Percentiles rank a stretch among this genome's conserved stretches.
These are phyloP conservation scores for Pteronura brasiliensis DNA, from an alignment of 2,113 vertebrate species.

Conservation along the genomic window DNA sequence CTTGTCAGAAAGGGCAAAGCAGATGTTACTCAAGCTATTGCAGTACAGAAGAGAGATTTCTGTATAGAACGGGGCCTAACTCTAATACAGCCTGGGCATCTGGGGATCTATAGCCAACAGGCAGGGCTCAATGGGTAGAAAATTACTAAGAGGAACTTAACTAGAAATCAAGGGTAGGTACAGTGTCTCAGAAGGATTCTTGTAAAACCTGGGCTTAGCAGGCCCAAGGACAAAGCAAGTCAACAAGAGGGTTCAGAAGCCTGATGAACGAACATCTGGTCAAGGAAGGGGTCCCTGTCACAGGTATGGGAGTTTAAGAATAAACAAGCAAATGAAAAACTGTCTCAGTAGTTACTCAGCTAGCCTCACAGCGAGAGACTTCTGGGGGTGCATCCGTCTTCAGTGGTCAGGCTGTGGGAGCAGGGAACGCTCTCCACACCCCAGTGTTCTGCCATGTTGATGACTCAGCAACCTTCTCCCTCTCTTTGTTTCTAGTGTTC, in stretches of 20 bases:
- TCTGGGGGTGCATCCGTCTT: accelerated
- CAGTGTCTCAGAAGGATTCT: not conserved
- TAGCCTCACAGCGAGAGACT: not conserved
- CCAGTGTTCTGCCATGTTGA: too few species aligned
- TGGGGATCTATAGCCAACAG: not conserved
- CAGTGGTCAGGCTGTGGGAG: not conserved
- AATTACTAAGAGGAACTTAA: not conserved
- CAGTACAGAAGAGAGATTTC: not conserved
- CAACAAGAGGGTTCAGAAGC: not conserved
- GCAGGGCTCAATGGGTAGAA: not conserved
- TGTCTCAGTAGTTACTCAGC: not conserved
- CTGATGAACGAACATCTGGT: not conserved
- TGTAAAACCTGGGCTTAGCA: not conserved
- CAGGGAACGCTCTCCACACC: not conserved
- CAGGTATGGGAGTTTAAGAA: not conserved
- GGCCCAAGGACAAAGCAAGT: not conserved
- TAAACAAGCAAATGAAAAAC: not conserved
- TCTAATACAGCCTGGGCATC: not conserved
- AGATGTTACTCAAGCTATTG: not conserved
- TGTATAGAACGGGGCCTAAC: not conserved
- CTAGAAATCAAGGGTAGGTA: too few species aligned
- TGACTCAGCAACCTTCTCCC: not conserved
- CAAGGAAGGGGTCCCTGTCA: not conserved
- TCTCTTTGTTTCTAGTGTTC: not conserved
- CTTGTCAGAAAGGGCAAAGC: not conserved